These are phyloP conservation scores for Psephotus haematonotus DNA, from an alignment of 2,113 vertebrate genomes.

Conservation along the genomic window DNA sequence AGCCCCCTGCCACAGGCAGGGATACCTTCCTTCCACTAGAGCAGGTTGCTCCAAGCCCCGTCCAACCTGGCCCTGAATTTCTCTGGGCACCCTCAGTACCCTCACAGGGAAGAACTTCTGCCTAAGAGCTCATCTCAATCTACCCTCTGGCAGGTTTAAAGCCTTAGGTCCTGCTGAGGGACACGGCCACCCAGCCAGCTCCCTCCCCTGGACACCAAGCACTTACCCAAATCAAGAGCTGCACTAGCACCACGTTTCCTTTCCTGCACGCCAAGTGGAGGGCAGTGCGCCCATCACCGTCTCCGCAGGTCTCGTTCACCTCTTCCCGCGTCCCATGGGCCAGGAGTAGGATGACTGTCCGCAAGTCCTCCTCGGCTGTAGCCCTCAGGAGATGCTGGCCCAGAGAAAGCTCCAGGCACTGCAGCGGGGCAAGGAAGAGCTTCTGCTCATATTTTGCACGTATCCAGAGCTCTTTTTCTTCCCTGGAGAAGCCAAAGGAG, in stretches of 20 bases:
- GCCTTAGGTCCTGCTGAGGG: not conserved
- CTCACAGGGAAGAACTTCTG: not conserved
- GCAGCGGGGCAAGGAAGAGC: conserved; percentile 86
- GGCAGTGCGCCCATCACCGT: conserved; percentile 89
- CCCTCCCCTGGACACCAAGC: accelerated
- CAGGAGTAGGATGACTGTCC: conserved; percentile 88
- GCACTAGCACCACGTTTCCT: conserved; percentile 89
- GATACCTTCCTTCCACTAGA: not conserved
- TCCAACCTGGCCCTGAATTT: not conserved
- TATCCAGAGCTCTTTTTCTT: conserved; percentile 97
- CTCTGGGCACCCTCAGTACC: not conserved
- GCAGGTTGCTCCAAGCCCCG: not conserved
- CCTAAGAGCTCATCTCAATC: not conserved
- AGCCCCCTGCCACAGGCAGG: not conserved
- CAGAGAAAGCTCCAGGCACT: conserved; percentile 83
- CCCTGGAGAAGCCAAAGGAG: conserved; percentile 77
- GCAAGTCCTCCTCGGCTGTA: conserved; percentile 89
- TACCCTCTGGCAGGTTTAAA: not conserved
- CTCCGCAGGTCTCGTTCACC: conserved; percentile 95
- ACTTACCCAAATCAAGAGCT: conserved; percentile 95
- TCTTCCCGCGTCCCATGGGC: conserved; percentile 90
- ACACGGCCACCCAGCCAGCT: too few relatives aligned
- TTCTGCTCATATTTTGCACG: conserved; percentile 96
- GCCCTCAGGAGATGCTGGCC: conserved; percentile 91
- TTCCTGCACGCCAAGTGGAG: conserved; percentile 92